Evolutionary conservation across 2,113 vertebrate genomes (phyloP).

Genomic region (Gnathonemus longibarbis): DNA sequence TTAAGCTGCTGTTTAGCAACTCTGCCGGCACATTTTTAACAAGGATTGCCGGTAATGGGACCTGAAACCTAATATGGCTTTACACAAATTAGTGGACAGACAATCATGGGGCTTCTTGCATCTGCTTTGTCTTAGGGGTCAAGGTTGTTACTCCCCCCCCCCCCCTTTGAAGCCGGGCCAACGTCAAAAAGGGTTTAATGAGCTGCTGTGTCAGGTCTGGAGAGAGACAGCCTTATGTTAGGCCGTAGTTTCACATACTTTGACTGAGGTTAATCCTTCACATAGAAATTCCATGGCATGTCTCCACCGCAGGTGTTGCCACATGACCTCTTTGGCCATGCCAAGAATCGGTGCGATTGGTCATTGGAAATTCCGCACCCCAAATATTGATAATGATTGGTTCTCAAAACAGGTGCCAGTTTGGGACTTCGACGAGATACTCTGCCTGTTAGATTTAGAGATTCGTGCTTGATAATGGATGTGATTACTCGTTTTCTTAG

Average conservation of each 20-base stretch:
- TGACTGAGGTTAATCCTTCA: neutral
- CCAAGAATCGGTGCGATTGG: neutral
- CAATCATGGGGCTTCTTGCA: conserved; percentile 16
- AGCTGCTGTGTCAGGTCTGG: conserved; percentile 7
- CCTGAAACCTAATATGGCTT: conserved; percentile 21
- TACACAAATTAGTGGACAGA: conserved; percentile 22
- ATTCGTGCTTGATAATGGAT: neutral
- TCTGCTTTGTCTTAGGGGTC: conserved; percentile 47
- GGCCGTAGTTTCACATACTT: neutral
- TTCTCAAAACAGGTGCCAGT: neutral
- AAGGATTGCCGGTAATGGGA: conserved; percentile 25
- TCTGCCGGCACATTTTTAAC: conserved; percentile 30
- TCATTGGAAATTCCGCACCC: neutral
- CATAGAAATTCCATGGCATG: neutral
- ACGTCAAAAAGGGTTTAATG: conserved; percentile 5
- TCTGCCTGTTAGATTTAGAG: neutral
- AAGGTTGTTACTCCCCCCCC: conserved; percentile 47
- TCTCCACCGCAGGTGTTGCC: neutral
- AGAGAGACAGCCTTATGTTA: neutral
- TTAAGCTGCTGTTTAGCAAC: conserved; percentile 18
- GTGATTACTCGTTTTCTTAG: neutral
- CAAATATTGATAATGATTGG: neutral
- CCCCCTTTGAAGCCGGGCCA: neutral
- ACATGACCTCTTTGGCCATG: neutral
- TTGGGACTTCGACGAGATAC: too few species aligned